Percentiles rank a stretch among this genome's conserved stretches.
Conservation (phyloP, 1,140 invertebrate genomes). For the Pollicipes pollicipes region DNA sequence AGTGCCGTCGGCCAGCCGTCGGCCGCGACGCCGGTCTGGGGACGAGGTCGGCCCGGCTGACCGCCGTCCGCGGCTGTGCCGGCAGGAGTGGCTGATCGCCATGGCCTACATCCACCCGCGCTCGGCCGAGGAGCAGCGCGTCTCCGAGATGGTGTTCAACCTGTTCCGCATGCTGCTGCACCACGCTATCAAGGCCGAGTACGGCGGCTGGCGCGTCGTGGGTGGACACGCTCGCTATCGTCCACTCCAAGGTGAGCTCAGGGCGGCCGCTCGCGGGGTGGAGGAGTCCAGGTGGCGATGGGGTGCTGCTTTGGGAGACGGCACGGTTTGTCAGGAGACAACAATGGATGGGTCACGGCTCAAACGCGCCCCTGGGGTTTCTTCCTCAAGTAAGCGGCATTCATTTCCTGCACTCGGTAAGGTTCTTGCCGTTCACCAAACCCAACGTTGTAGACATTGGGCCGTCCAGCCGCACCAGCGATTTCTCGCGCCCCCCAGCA, state of each 20-base stretch:
- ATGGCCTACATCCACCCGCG: constrained; percentile 96
- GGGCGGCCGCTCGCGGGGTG: background rate
- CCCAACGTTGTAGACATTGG: no score
- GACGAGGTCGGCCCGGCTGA: no score
- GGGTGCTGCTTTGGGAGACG: background rate
- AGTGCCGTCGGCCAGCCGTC: no score
- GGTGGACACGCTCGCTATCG: constrained; percentile 97
- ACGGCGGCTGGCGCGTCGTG: constrained; percentile 99
- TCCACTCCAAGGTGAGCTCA: constrained; percentile 81
- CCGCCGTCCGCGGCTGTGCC: no score
- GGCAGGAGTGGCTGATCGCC: constrained; percentile 92
- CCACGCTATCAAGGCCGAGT: constrained; percentile 98
- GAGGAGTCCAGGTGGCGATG: background rate
- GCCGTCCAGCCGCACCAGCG: no score
- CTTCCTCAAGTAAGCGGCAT: no score
- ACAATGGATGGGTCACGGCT: no score
- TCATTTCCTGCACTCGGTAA: no score
- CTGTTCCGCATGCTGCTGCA: constrained; percentile 92
- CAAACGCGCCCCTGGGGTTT: no score
- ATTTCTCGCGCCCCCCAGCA: no score
- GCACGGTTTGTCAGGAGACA: background rate
- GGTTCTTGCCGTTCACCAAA: no score
- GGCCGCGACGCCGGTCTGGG: no score
- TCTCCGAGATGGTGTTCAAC: constrained; percentile 95
- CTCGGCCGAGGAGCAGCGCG: constrained; percentile 83